Base-by-base conservation (phyloP, 2,888 invertebrate genomes). In the Ichneumoninae sp. region DNA sequence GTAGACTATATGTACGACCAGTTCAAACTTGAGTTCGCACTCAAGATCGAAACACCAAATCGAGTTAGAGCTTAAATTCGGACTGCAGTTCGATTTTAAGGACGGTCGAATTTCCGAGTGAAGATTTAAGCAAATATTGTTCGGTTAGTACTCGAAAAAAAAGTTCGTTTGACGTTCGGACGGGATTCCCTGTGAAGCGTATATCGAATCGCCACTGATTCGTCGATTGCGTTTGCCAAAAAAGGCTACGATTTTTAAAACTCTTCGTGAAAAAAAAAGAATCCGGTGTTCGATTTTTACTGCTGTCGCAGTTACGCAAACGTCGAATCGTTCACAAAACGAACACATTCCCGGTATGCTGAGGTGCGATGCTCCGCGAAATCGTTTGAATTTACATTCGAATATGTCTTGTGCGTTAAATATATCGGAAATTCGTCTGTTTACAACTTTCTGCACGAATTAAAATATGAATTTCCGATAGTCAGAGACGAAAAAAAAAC, bases 291-390 rank as follows among this genome's bases (percentile, higher is more conserved):
- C 76, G 80, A 74, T 79, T 77, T 81, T 73, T 26, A 71, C 7
- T 68, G 70, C 70, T 57, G 75, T 71, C 75, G 80, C 74, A 70
- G 47, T 70, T 44, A 68, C 52, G 50, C 73, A 33, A 65, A 65
- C 50, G 50, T 76, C 66, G 40, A 66, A 66, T 76, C 40, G 76
- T 66, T 76, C 66, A 76, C 76, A 36, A 66, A 52, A 60, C 52
- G 33, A 75, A 85, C 75, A 85, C 85, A 85, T 85, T 85, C 85
- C 85, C 83, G 85, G 54, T 75, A 71, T 57, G 77, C 74, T 22
- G 77, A 70, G 30, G 54, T 71, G 47, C 79, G 76, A 71, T 69
- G 75, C 76, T 73, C 26, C 60, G 73, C 16, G 16, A 73, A 63
- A 79, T 66, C 66, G 36, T 76, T 66, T 66, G 44, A 63, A 65